These are phyloP conservation scores for Leistus spinibarbis DNA, from an alignment of 2,888 invertebrate genomes.

Conservation along the genomic window DNA sequence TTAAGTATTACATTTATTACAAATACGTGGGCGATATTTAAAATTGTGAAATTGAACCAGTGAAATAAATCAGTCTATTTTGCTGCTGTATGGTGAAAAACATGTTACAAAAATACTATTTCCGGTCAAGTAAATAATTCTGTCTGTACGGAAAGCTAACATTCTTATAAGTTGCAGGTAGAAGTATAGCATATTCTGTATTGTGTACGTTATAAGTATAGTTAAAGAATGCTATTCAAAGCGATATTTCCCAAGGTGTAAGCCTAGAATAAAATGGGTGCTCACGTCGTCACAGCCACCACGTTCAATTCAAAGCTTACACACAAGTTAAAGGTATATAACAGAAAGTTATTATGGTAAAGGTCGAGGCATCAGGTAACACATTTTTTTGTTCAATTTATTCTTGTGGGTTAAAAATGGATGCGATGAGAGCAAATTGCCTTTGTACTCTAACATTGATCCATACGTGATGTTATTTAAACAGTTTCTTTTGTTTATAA, in stretches of 20 bases:
- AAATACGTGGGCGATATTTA: too few relatives aligned
- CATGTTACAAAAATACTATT: too few relatives aligned
- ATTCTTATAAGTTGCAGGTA: too few relatives aligned
- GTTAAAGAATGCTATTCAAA: not conserved
- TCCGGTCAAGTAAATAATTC: too few relatives aligned
- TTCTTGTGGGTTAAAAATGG: not conserved
- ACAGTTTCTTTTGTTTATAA: not conserved
- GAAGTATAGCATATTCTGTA: too few relatives aligned
- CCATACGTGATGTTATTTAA: not conserved
- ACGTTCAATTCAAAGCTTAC: not conserved
- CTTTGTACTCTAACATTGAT: not conserved
- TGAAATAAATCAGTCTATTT: too few relatives aligned
- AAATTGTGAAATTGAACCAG: too few relatives aligned
- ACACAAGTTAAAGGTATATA: not conserved
- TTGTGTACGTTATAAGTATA: too few relatives aligned
- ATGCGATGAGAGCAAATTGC: not conserved
- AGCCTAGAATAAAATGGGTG: not conserved
- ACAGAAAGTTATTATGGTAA: not conserved
- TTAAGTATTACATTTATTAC: too few relatives aligned
- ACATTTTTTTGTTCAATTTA: not conserved
- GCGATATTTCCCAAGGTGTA: not conserved
- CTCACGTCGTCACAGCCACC: not conserved
- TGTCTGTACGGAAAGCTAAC: too few relatives aligned
- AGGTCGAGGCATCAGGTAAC: not conserved
- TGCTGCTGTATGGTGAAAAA: too few relatives aligned